Evolutionary conservation across 2,113 vertebrate genomes (phyloP), one percentile per base, ranked within the genome.

Genomic region (Percina caprodes): DNA sequence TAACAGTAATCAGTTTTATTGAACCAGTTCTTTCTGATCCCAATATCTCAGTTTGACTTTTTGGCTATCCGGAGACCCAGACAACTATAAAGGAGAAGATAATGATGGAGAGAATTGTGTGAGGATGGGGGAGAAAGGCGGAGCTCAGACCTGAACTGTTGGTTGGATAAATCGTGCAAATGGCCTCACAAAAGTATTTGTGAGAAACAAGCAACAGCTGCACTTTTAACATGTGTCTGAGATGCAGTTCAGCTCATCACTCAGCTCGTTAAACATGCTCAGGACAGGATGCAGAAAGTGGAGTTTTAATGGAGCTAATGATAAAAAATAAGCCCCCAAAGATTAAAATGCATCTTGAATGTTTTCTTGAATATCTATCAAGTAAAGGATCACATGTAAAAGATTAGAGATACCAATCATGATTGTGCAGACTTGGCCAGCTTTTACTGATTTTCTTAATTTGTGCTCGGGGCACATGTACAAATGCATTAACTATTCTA

Each of bases 91-190:
- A 0, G 0, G 0, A 0, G 0, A 11, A 4, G 0, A 79, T 18
- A 0, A 2, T 10, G 52, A 61, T 0, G 90, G 68, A n/a, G 72
- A 94, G 68, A 46, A 93, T 86, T 93, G 92, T 69, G 88, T 16
- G 33, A 66, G 67, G 54, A 87, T 88, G 56, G 88, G 79, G 10
- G 74, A 77, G 42, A 62, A 2, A 62, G 0, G 0, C 5, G 9
- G 1, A 14, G 0, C 0, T 12, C 0, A 0, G 1, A 0, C 0
- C 6, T 16, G 4, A 75, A 42, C 0, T 3, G 1, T 49, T 75
- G 11, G 91, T 52, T 60, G 15, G 90, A 92, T 62, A 15, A 1
- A n/a, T 2, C 12, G 39, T 90, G 89, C 33, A 3, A 18, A 1
- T 0, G 0, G 0, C 0, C 0, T 35, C 62, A 78, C 0, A 89